These are phyloP conservation scores for Scomber scombrus DNA, from an alignment of 2,113 vertebrate genomes.

Conservation along the genomic window DNA sequence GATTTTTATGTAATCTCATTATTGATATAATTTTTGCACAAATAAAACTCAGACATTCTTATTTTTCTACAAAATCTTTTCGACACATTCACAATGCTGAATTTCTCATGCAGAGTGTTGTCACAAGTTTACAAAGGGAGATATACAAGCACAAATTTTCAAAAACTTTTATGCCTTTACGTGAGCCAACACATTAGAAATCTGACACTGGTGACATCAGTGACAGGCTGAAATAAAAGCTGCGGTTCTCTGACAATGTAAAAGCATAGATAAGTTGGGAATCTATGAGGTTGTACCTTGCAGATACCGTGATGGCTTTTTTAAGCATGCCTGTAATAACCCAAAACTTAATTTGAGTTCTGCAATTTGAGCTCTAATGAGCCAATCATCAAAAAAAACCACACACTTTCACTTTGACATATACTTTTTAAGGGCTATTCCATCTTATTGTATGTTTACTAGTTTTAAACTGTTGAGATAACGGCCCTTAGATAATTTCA, in stretches of 20 bases:
- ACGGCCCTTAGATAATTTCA: slow-evolving; percentile 75
- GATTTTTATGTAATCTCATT: neutral
- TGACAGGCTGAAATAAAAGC: slow-evolving; percentile 14
- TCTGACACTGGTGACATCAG: neutral
- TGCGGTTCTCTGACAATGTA: slow-evolving; percentile 59
- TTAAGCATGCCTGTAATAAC: slow-evolving; percentile 57
- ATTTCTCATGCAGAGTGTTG: neutral
- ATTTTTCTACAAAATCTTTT: neutral
- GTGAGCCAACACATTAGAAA: neutral
- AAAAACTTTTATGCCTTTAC: neutral
- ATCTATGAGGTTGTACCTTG: slow-evolving; percentile 53
- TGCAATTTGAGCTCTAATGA: slow-evolving; percentile 41
- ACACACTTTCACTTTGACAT: slow-evolving; percentile 63
- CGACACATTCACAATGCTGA: neutral
- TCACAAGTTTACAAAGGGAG: neutral
- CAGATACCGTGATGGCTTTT: slow-evolving; percentile 37
- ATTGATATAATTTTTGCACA: slow-evolving; percentile 8
- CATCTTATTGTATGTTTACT: slow-evolving; percentile 81
- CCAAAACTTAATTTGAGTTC: slow-evolving; percentile 35
- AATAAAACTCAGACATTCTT: neutral
- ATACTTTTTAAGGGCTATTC: slow-evolving; percentile 85
- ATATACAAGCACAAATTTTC: neutral
- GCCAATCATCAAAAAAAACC: slow-evolving; percentile 36
- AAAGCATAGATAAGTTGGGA: slow-evolving; percentile 11
- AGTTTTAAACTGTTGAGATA: slow-evolving; percentile 71